Evolutionary conservation across 2,797 vertebrate genomes (phyloP).

Genomic region (Morelia viridis): DNA sequence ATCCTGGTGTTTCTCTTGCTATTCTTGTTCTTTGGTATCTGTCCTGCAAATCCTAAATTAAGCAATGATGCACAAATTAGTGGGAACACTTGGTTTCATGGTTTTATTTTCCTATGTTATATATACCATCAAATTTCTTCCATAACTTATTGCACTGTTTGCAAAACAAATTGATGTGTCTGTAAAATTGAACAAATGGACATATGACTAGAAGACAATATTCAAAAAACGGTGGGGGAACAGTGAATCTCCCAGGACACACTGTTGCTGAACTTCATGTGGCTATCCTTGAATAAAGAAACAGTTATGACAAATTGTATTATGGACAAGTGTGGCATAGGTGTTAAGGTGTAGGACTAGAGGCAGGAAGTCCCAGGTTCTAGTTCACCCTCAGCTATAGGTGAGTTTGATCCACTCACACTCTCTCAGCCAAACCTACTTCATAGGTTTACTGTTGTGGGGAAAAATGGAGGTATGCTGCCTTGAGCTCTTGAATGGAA

Average conservation of each 20-base stretch:
- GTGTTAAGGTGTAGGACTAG: not conserved
- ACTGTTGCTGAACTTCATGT: not conserved
- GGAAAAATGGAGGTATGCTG: not conserved
- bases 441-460: not conserved
- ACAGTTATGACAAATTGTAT: not conserved
- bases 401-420: not conserved
- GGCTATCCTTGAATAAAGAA: not conserved
- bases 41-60: not conserved
- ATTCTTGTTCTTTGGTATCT: not conserved
- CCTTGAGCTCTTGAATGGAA: not conserved
- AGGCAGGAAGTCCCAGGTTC: not conserved
- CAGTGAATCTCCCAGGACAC: not conserved
- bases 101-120: not conserved
- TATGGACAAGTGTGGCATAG: not conserved
- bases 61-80: not conserved
- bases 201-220: not conserved
- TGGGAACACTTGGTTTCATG: not conserved
- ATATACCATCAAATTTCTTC: not conserved
- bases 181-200: not conserved
- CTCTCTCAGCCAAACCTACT: not conserved
- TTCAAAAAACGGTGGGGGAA: not conserved
- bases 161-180: not conserved
- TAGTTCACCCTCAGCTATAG: not conserved
- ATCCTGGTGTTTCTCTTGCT: not conserved
- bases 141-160: not conserved